Percentiles rank a stretch among this genome's conserved stretches.
Evolutionary conservation across 1,140 invertebrate species (phyloP).

Genomic region (Zaprionus inermis): DNA sequence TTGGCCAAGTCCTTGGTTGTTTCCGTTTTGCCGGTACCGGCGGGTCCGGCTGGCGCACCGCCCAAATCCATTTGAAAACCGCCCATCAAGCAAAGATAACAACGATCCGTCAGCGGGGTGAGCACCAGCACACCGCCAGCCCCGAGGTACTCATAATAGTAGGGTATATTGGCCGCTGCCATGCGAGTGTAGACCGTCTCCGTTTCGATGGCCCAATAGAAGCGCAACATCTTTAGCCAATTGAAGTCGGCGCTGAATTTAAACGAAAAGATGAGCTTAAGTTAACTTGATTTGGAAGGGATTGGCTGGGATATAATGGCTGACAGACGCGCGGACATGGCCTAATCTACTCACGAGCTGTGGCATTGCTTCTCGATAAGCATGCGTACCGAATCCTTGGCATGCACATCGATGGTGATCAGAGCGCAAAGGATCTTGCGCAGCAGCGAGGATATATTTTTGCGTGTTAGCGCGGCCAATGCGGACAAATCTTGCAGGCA

Average conservation of each 20-base stretch:
- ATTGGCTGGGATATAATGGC: too few species aligned
- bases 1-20: slow-evolving; percentile 96
- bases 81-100: slow-evolving; percentile 94
- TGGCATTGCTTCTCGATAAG: slow-evolving; percentile 88
- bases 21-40: slow-evolving; percentile 97
- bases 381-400: slow-evolving; percentile 91
- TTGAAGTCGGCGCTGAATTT: slow-evolving; percentile 89
- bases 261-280: slow-evolving; percentile 28
- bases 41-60: slow-evolving; percentile 93
- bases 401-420: slow-evolving; percentile 95
- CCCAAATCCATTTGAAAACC: slow-evolving; percentile 93
- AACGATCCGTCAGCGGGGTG: slow-evolving; percentile 92
- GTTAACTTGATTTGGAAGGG: too few species aligned
- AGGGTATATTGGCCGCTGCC: slow-evolving; percentile 91
- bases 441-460: slow-evolving; percentile 88
- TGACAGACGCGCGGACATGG: too few species aligned
- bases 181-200: slow-evolving; percentile 91
- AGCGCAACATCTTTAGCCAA: slow-evolving; percentile 95
- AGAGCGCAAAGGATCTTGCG: slow-evolving; percentile 91
- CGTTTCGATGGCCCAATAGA: slow-evolving; percentile 93
- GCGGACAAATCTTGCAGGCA: slow-evolving; percentile 90
- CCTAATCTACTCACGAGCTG: slow-evolving; percentile 85
- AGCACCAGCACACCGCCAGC: slow-evolving; percentile 92
- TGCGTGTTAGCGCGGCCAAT: slow-evolving; percentile 90
- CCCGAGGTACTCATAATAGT: slow-evolving; percentile 97